Conservation (phyloP, 2,888 invertebrate genomes). For the Antheraea assamensis region DNA sequence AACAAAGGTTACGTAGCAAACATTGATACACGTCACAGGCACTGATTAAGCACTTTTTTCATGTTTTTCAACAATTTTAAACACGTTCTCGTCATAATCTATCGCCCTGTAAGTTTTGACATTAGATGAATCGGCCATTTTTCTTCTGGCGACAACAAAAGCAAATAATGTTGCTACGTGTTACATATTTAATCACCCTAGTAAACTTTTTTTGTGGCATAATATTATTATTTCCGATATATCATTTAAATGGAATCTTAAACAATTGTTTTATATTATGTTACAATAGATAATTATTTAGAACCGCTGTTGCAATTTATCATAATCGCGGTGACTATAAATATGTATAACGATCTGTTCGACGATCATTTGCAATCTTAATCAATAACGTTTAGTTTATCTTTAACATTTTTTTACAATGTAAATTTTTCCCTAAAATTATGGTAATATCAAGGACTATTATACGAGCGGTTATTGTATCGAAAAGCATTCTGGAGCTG, state of each 20-base stretch:
- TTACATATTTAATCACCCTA: not conserved
- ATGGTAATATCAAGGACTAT: conserved; percentile 27
- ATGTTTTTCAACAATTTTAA: conserved; percentile 51
- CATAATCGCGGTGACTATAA: not conserved
- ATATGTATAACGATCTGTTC: not conserved
- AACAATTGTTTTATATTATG: not conserved
- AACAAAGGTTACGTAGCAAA: conserved; percentile 39
- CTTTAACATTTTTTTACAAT: not conserved
- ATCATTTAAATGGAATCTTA: not conserved
- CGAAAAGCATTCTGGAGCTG: conserved; percentile 36
- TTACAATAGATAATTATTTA: not conserved
- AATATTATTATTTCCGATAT: conserved; percentile 4
- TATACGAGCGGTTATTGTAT: conserved; percentile 30
- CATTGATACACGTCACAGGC: conserved; percentile 54
- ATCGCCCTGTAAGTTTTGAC: conserved; percentile 71
- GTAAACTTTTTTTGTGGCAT: not conserved
- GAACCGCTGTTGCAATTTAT: not conserved
- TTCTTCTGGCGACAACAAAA: conserved; percentile 68
- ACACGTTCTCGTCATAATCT: conserved; percentile 64
- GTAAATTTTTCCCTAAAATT: conserved; percentile 28
- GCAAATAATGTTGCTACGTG: conserved; percentile 55
- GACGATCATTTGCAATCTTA: not conserved
- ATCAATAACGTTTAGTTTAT: not conserved
- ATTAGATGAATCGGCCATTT: conserved; percentile 73
- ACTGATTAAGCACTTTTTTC: conserved; percentile 38